A percentile compares a stretch with the other conserved stretches of the same genome.
Conservation (phyloP, 2,113 vertebrate species). For the Urocitellus parryii region DNA sequence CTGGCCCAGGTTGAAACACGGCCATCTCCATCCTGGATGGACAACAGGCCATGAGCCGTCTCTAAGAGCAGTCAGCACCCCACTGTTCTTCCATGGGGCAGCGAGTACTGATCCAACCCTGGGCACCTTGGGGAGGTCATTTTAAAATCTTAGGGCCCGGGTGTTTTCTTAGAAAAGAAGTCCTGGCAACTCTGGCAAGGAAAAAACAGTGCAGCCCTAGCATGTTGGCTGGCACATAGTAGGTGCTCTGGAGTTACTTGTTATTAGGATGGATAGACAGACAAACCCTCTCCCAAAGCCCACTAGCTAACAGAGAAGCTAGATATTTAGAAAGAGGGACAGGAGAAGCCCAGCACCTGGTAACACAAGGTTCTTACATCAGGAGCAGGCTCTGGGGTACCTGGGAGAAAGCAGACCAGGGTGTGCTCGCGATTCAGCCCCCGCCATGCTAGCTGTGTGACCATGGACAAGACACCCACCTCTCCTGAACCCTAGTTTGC, state of each 20-base stretch:
- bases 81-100: too few species aligned
- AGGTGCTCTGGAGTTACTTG: not conserved
- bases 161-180: not conserved
- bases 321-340: not conserved
- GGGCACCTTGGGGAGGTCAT: not conserved
- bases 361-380: not conserved
- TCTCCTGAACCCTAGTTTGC: not conserved
- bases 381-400: not conserved
- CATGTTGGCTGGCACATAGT: fast-evolving
- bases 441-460: not conserved
- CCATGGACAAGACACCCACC: not conserved
- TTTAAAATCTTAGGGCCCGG: not conserved
- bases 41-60: fast-evolving
- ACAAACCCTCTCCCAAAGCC: not conserved
- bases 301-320: not conserved
- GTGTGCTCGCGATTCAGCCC: not conserved
- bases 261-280: not conserved
- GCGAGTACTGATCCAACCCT: not conserved
- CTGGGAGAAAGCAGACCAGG: not conserved
- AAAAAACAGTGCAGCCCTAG: not conserved
- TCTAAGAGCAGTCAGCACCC: not conserved
- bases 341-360: not conserved
- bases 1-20: not conserved
- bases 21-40: not conserved
- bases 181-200: not conserved